phyloP scores from a whole-genome alignment of 2,113 vertebrate species.

The Rhea americana region DNA sequence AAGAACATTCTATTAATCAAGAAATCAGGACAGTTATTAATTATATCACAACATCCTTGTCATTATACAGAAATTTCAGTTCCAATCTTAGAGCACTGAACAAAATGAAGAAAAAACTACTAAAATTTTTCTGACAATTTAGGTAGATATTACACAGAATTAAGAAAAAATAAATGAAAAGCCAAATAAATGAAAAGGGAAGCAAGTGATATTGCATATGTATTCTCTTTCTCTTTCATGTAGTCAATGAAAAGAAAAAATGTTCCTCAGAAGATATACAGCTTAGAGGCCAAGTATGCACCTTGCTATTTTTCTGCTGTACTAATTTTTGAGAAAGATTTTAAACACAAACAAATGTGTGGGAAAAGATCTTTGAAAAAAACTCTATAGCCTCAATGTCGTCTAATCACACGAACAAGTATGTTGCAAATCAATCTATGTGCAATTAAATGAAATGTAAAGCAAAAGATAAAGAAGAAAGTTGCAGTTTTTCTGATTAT shows the following conservation, averaged over 20 bases:
- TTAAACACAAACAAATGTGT: not conserved
- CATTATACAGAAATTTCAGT: not conserved
- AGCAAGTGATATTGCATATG: not conserved
- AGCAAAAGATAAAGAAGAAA: not conserved
- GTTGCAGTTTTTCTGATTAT: not conserved
- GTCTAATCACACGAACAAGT: not conserved
- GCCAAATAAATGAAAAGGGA: not conserved
- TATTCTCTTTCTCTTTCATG: not conserved
- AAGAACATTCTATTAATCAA: not conserved
- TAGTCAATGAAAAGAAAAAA: not conserved
- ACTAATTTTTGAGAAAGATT: not conserved
- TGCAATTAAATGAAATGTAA: not conserved
- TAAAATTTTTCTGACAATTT: not conserved
- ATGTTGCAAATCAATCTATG: not conserved
- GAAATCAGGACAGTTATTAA: not conserved
- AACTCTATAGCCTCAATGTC: not conserved
- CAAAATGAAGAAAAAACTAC: not conserved
- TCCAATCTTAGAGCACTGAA: not conserved
- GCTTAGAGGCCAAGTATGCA: not conserved
- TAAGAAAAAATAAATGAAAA: not conserved
- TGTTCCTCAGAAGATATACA: not conserved
- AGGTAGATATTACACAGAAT: not conserved
- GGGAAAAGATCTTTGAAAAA: not conserved
- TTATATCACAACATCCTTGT: not conserved
- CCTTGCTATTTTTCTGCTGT: not conserved